Evolutionary conservation across 2,113 vertebrate species (phyloP).

Genomic region (Epinephelus cyanopodus): DNA sequence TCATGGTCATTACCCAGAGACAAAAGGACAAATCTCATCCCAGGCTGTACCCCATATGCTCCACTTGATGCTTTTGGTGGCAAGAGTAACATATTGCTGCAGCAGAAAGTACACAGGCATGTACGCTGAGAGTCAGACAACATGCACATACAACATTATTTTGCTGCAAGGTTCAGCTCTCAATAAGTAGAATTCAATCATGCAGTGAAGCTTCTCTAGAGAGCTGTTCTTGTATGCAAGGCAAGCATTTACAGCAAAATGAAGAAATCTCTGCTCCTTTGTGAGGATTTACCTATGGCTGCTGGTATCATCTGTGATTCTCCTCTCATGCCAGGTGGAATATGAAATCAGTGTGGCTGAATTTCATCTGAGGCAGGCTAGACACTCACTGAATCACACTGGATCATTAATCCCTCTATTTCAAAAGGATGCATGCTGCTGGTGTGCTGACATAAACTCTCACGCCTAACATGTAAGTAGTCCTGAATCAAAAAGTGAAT

Average conservation of each 20-base stretch:
- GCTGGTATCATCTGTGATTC: slow-evolving; percentile 23
- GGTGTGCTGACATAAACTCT: slow-evolving; percentile 15
- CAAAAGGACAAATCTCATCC: slow-evolving; percentile 69
- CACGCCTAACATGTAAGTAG: neutral
- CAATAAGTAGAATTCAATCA: slow-evolving; percentile 9
- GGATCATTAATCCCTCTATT: slow-evolving; percentile 24
- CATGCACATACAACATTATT: neutral
- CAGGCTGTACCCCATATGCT: slow-evolving; percentile 57
- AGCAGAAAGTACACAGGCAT: neutral
- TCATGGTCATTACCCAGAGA: slow-evolving; percentile 77
- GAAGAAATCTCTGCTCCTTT: slow-evolving; percentile 36
- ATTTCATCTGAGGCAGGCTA: slow-evolving; percentile 19
- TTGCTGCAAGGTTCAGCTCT: neutral
- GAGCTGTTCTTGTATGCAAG: slow-evolving; percentile 12
- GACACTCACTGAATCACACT: slow-evolving; percentile 6
- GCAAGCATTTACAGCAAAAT: slow-evolving; percentile 20
- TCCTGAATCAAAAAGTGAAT: slow-evolving; percentile 6
- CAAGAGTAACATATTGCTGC: neutral
- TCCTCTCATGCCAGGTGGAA: slow-evolving; percentile 30
- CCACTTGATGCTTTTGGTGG: slow-evolving; percentile 38
- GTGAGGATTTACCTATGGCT: slow-evolving; percentile 44
- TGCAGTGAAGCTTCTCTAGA: neutral
- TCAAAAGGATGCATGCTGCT: slow-evolving; percentile 23
- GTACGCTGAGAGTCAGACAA: neutral
- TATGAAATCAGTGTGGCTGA: slow-evolving; percentile 37